phyloP scores from a whole-genome alignment of 2,113 vertebrate genomes.

The Limnothrissa miodon region DNA sequence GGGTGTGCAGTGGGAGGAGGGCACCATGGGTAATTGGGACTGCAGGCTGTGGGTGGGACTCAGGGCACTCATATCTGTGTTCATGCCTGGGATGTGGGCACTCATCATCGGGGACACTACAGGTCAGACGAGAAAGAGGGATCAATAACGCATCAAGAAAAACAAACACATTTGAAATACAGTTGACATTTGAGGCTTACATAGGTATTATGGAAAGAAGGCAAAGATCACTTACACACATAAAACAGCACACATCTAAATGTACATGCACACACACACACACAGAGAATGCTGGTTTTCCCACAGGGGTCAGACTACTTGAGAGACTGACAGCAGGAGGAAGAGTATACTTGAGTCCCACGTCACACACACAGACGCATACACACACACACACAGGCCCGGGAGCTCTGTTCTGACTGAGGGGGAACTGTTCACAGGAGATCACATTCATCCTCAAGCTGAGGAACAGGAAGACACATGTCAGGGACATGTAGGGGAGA shows the following conservation, averaged over 20 bases:
- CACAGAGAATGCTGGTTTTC: not conserved
- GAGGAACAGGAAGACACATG: slow-evolving; percentile 18
- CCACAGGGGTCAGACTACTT: slow-evolving; percentile 7
- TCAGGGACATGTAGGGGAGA: not conserved
- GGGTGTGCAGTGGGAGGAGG: slow-evolving; percentile 96
- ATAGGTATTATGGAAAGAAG: not conserved
- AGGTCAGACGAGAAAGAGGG: slow-evolving; percentile 62
- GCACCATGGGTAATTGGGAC: slow-evolving; percentile 91
- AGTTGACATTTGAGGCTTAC: not conserved
- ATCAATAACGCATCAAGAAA: not conserved
- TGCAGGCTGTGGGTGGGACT: slow-evolving; percentile 93
- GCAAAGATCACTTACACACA: not conserved
- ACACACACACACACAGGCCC: slow-evolving; percentile 1
- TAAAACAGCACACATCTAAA: not conserved
- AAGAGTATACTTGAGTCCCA: slow-evolving; percentile 5
- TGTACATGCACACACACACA: not conserved
- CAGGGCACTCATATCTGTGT: slow-evolving; percentile 92
- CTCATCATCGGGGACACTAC: slow-evolving; percentile 95
- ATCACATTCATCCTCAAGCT: not conserved
- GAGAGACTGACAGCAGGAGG: slow-evolving; percentile 12
- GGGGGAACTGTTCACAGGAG: not conserved
- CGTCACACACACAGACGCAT: not conserved
- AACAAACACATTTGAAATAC: not conserved
- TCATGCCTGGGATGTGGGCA: slow-evolving; percentile 88
- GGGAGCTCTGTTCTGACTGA: slow-evolving; percentile 7